A percentile compares a stretch with the other conserved stretches of the same genome.
Evolutionary conservation across 2,888 invertebrate species (phyloP).

Genomic region (Xanthia togata): DNA sequence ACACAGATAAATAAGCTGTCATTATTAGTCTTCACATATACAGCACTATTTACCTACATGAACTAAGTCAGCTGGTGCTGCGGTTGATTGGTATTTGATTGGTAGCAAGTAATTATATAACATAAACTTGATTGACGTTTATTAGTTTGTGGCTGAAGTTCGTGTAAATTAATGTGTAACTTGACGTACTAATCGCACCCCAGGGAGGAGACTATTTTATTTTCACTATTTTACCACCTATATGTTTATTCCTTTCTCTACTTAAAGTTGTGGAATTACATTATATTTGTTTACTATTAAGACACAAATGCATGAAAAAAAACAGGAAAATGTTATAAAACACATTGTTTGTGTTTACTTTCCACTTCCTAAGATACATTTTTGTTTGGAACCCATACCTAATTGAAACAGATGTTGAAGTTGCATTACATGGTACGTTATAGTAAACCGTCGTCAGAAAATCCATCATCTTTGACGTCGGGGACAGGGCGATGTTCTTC

Average conservation of each 20-base stretch:
- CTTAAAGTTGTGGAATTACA: slow-evolving; percentile 3
- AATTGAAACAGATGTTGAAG: neutral
- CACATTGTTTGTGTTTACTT: slow-evolving; percentile 18
- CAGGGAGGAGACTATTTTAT: no score
- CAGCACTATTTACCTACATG: neutral
- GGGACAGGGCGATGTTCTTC: no score
- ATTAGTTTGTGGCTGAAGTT: neutral
- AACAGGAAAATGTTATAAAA: neutral
- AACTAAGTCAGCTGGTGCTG: neutral
- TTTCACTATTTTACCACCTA: no score
- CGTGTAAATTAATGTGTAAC: neutral
- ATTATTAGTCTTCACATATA: neutral
- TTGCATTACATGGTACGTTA: no score
- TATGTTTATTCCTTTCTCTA: neutral
- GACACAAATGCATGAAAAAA: slow-evolving; percentile 2
- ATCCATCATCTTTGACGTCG: no score
- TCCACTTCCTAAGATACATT: no score
- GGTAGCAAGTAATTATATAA: neutral
- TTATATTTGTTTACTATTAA: slow-evolving; percentile 10
- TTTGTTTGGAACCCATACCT: neutral
- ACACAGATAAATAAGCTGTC: neutral
- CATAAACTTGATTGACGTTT: slow-evolving; percentile 10
- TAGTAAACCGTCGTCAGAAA: no score
- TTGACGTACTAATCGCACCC: neutral
- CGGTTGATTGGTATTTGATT: neutral